phyloP scores from a whole-genome alignment of 2,888 invertebrate genomes.

The Tipula confusa region DNA sequence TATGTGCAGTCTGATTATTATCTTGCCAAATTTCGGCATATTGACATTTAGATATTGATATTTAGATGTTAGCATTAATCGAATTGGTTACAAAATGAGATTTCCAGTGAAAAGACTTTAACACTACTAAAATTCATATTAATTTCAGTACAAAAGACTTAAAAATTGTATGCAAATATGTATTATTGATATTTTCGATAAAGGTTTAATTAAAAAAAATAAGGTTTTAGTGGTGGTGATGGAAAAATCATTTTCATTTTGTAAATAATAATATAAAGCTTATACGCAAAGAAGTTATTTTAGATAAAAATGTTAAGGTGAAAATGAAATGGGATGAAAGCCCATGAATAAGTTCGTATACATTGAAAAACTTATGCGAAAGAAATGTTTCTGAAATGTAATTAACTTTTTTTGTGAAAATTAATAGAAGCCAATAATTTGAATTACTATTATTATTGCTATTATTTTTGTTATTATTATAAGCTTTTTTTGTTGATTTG shows the following conservation, averaged over 20 bases:
- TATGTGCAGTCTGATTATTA: too few relatives aligned
- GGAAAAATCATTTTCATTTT: neutral
- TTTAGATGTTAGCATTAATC: too few relatives aligned
- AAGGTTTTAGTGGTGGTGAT: neutral
- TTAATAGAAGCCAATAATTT: slow-evolving; percentile 29
- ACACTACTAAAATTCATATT: too few relatives aligned
- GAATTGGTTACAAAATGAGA: too few relatives aligned
- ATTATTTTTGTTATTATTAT: neutral
- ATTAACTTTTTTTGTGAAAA: slow-evolving; percentile 30
- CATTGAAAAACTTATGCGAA: neutral
- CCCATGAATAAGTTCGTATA: neutral
- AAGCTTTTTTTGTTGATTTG: neutral
- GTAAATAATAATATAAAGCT: neutral
- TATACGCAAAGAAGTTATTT: neutral
- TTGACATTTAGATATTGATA: too few relatives aligned
- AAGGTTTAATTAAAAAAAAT: too few relatives aligned
- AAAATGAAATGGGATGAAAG: neutral
- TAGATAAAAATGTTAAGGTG: slow-evolving; percentile 4
- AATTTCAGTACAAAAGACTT: too few relatives aligned
- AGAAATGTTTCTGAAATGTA: slow-evolving; percentile 30
- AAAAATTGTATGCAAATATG: too few relatives aligned
- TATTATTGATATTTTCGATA: too few relatives aligned
- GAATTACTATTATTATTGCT: slow-evolving; percentile 9
- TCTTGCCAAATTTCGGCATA: too few relatives aligned
- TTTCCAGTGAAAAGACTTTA: too few relatives aligned